These are phyloP conservation scores for Dissostichus mawsoni DNA, from an alignment of 2,113 vertebrate genomes.

Conservation along the genomic window DNA sequence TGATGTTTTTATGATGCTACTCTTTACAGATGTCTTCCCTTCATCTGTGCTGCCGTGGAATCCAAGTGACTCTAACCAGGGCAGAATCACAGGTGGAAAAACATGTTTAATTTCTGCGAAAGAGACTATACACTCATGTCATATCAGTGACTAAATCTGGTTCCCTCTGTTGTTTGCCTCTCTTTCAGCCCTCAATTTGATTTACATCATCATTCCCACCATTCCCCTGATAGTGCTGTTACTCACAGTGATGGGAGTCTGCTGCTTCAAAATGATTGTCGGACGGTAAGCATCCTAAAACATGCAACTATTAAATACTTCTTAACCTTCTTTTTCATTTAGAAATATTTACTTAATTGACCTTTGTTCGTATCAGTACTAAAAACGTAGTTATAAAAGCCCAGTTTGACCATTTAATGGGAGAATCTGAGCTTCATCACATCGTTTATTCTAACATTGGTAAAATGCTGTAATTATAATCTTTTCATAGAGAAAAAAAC, in stretches of 20 bases:
- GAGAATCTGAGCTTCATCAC: neutral
- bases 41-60: conserved; percentile 66
- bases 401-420: neutral
- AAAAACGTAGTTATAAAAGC: neutral
- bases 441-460: neutral
- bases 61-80: conserved; percentile 74
- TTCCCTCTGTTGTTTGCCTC: neutral
- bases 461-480: neutral
- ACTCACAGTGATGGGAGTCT: conserved; percentile 80
- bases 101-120: neutral
- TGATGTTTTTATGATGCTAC: neutral
- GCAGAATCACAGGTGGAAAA: conserved; percentile 81
- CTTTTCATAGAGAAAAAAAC: too few species aligned
- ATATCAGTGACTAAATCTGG: conserved; percentile 12
- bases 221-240: conserved; percentile 89
- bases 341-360: too few species aligned
- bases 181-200: conserved; percentile 83
- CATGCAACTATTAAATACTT: neutral
- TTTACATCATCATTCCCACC: conserved; percentile 90
- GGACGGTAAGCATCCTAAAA: conserved; percentile 84
- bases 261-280: conserved; percentile 87
- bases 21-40: conserved; percentile 59
- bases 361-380: neutral
- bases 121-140: neutral
- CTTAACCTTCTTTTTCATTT: too few species aligned